Conservation (phyloP, 2,113 vertebrate genomes). For the Protomyctophum bolini region DNA sequence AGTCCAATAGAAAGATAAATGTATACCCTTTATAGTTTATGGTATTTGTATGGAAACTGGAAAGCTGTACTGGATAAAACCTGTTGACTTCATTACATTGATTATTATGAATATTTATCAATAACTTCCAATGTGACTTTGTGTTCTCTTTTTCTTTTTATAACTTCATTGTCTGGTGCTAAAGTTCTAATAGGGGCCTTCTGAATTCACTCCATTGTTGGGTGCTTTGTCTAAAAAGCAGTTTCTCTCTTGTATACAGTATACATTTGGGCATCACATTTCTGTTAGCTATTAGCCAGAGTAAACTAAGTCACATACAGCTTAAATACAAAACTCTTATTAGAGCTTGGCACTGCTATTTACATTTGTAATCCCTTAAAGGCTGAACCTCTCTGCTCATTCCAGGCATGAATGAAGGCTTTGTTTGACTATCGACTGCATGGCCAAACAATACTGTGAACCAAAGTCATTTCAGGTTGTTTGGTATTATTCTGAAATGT, state of each 20-base stretch:
- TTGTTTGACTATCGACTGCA: constrained; percentile 34
- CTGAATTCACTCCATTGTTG: no score
- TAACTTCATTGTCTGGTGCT: no score
- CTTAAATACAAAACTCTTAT: constrained; percentile 34
- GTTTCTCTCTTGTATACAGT: no score
- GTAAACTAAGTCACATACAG: constrained; percentile 25
- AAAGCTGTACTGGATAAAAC: neutral
- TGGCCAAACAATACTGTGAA: constrained; percentile 1
- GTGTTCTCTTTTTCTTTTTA: neutral
- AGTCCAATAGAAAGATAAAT: constrained; percentile 12
- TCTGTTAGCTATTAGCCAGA: neutral
- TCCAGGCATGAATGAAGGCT: constrained; percentile 45
- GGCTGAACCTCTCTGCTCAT: constrained; percentile 26
- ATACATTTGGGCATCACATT: neutral
- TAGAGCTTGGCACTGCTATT: constrained; percentile 42
- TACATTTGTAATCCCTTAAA: constrained; percentile 52
- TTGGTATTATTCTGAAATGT: constrained; percentile 8
- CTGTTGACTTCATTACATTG: neutral
- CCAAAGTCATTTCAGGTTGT: neutral
- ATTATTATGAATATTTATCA: neutral
- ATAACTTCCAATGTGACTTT: neutral
- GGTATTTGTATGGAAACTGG: neutral
- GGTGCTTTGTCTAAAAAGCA: no score
- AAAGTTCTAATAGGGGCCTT: no score
- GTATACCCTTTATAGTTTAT: neutral